A percentile compares a stretch with the other conserved stretches of the same genome.
Conservation (phyloP, 2,888 invertebrate species). For the Gordius sp. region DNA sequence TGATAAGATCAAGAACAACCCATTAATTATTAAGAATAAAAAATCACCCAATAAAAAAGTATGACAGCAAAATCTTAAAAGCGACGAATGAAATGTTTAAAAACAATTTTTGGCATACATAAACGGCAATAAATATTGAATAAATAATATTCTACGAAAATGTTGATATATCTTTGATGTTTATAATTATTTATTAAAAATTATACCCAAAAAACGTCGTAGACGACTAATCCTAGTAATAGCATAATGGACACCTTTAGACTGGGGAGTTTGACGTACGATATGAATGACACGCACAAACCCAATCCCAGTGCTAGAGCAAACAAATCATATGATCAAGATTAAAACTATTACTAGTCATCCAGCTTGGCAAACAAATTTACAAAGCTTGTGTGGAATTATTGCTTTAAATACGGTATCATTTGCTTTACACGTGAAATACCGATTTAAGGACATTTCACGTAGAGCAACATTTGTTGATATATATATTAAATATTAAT, state of each 20-base stretch:
- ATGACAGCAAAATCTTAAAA: no score
- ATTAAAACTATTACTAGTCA: not conserved
- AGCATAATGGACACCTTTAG: slow-evolving; percentile 77
- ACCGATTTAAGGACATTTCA: no score
- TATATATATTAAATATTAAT: no score
- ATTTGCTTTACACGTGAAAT: no score
- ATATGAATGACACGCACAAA: slow-evolving; percentile 83
- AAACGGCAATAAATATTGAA: no score
- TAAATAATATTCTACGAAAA: not conserved
- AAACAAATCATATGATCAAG: slow-evolving; percentile 15
- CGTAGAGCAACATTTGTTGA: no score
- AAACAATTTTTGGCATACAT: no score
- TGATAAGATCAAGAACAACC: no score
- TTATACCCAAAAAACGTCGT: slow-evolving; percentile 76
- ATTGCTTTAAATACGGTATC: no score
- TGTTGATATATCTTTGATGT: not conserved
- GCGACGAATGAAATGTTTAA: no score
- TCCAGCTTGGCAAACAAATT: not conserved
- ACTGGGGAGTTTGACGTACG: slow-evolving; percentile 73
- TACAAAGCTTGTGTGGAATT: not conserved
- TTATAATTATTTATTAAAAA: slow-evolving; percentile 6
- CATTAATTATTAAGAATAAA: no score
- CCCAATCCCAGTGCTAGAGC: slow-evolving; percentile 82
- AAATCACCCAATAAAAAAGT: no score
- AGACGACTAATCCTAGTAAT: slow-evolving; percentile 65